A percentile compares a stretch with the other conserved stretches of the same genome.
Conservation (phyloP, 1,140 invertebrate species). For the Rhynchophorus ferrugineus region DNA sequence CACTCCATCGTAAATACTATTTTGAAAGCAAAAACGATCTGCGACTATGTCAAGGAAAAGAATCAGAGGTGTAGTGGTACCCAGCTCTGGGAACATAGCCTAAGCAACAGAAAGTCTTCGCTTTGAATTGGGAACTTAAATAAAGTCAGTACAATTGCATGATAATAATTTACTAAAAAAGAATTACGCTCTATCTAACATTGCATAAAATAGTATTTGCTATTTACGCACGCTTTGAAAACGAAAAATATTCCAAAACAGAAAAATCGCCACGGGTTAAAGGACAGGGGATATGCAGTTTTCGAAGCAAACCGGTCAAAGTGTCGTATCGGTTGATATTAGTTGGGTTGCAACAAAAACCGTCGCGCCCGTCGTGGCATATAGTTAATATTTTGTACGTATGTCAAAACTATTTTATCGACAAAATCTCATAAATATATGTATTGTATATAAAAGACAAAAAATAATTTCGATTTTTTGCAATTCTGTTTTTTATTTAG, state of each 20-base stretch:
- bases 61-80: background rate
- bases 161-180: background rate
- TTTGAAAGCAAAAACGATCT: background rate
- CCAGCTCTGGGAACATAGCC: background rate
- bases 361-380: conserved; percentile 10
- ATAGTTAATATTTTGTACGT: conserved; percentile 11
- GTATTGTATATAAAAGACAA: conserved; percentile 8
- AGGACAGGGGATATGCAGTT: too few species aligned
- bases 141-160: background rate
- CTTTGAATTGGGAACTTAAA: background rate
- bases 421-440: conserved; percentile 8
- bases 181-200: background rate
- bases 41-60: background rate
- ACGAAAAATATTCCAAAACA: too few species aligned
- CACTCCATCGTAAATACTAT: conserved; percentile 14
- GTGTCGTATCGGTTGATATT: too few species aligned
- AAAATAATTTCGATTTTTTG: background rate
- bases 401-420: too few species aligned
- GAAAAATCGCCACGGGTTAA: too few species aligned
- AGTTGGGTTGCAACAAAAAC: too few species aligned
- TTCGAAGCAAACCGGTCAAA: too few species aligned
- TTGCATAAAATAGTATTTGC: too few species aligned
- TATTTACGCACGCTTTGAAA: too few species aligned
- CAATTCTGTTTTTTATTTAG: too few species aligned
- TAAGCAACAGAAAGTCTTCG: background rate